Evolutionary conservation across 2,888 invertebrate species (phyloP), one percentile per base, ranked within the genome.

Genomic region (Leistus spinibarbis): DNA sequence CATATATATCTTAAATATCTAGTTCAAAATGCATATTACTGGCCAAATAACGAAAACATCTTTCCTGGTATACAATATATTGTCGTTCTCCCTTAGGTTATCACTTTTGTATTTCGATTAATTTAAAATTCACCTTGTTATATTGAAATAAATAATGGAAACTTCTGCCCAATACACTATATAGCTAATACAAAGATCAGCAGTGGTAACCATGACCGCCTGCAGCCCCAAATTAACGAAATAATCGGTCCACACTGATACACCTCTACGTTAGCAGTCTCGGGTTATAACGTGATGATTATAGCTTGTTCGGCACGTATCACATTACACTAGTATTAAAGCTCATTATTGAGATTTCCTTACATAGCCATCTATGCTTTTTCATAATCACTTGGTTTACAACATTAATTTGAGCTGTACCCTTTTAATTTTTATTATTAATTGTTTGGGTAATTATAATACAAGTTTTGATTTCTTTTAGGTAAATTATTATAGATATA

Each of bases 301-400:
- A 71, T 54, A 71, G 71, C 24, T 60, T 62, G 69, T 40, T 62
- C 54, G 22, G 67, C 54, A 54, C 69, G 60, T 20, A 40, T 71
- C 71, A 71, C 64, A 71, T 71, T 71, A 60, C 71, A 22, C 71
- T 71, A 19, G 63, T 54, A 71, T 71, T 71, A 71, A 63, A 63
- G 16, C 57, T 71, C 71, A 71, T 71, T 71, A 71, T 71, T 63
- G 22, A 64, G 64, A 16, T 54, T 62, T 62, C 60, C 69, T 53
- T 53, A 40, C 40, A 60, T 40, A 40, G 40, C 5, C 40, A 40
- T 53, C 66, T 66, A 68, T 23, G 56, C 24, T 64, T 64, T 64
- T 24, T 22, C 24, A 57, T 69, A 69, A 69, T 69, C 20, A 69
- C 17, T 40, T 27, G 27, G 4, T 27, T 27, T 9, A 40, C 40